Evolutionary conservation across 30 jellyfish, hydroid and myxozoan genomes (phyloP).

Genomic region (Haliclystus octoradiatus): DNA sequence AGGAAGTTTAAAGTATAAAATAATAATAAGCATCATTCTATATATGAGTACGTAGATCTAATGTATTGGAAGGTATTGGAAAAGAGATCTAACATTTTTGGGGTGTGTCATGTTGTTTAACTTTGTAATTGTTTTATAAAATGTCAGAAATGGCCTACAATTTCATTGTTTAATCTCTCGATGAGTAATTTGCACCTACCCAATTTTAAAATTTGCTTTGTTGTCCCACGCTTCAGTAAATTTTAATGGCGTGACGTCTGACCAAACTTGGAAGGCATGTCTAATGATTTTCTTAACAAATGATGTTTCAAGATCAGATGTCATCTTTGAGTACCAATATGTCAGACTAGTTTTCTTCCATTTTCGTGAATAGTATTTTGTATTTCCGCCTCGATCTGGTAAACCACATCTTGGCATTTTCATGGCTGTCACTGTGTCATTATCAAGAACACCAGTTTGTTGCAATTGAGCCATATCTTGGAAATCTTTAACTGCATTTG

Average conservation of each 20-base stretch:
- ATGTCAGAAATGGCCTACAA: too few relatives aligned
- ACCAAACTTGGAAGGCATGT: conserved; percentile 7
- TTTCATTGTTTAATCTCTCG: too few relatives aligned
- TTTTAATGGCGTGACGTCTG: background rate
- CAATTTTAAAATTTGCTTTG: background rate
- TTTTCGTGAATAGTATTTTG: background rate
- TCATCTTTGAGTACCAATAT: background rate
- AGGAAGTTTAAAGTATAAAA: too few relatives aligned
- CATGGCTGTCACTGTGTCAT: background rate
- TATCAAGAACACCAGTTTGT: background rate
- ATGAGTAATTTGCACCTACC: too few relatives aligned
- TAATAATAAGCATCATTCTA: too few relatives aligned
- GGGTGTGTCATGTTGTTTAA: too few relatives aligned
- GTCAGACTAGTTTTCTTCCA: background rate
- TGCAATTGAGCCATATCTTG: background rate
- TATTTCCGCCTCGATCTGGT: background rate
- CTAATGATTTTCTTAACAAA: conserved; percentile 1
- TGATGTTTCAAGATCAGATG: background rate
- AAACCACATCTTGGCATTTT: background rate
- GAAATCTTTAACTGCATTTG: background rate
- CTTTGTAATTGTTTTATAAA: too few relatives aligned
- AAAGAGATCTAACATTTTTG: too few relatives aligned
- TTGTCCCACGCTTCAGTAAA: conserved; percentile 3
- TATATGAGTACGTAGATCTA: too few relatives aligned
- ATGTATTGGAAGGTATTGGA: too few relatives aligned